phyloP scores from a whole-genome alignment of 2,113 vertebrate genomes.

The Rynchops niger region DNA sequence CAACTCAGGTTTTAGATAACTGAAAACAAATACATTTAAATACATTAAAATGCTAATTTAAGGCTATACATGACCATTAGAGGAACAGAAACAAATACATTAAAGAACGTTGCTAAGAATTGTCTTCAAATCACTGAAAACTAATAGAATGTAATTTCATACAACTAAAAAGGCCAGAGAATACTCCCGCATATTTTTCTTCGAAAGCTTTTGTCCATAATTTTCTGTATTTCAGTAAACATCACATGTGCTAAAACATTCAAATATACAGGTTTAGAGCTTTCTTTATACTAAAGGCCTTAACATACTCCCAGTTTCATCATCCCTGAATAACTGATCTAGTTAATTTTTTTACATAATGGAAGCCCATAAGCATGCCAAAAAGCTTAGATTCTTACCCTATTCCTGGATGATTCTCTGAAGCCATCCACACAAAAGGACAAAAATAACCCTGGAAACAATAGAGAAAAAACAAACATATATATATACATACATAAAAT shows the following conservation, averaged over 20 bases:
- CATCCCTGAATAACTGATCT: background rate
- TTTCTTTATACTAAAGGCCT: background rate
- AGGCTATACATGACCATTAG: background rate
- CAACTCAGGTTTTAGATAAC: background rate
- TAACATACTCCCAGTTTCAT: background rate
- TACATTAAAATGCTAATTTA: background rate
- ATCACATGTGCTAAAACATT: background rate
- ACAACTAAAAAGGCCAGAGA: background rate
- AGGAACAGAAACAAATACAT: background rate
- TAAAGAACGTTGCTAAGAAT: background rate
- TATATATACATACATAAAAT: accelerated
- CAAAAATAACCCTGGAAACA: background rate
- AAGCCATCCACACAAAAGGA: background rate
- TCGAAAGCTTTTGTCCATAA: background rate
- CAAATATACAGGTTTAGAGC: background rate
- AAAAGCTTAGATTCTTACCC: background rate
- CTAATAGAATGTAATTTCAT: background rate
- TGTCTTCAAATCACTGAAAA: background rate
- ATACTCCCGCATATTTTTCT: background rate
- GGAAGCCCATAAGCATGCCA: accelerated
- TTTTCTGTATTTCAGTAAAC: background rate
- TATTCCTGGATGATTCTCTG: background rate
- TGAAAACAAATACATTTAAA: background rate
- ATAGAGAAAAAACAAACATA: background rate
- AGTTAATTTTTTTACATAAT: background rate